Percentiles rank a stretch among this genome's conserved stretches.
Conservation (phyloP, 2,113 vertebrate genomes). For the Pipa parva region DNA sequence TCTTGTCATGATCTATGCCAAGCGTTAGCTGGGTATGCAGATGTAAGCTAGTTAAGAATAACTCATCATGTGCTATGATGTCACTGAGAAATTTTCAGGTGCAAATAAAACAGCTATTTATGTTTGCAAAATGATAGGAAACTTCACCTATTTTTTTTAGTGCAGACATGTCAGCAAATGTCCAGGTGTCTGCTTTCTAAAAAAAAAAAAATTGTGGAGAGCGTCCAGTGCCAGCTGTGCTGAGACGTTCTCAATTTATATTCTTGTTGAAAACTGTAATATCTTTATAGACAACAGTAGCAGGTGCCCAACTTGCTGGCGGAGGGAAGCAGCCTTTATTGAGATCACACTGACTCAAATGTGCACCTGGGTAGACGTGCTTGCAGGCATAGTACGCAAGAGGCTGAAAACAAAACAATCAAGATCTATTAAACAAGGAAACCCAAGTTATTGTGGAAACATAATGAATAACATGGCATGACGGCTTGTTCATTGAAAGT, state of each 20-base stretch:
- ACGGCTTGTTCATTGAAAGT: no score
- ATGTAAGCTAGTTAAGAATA: conserved; percentile 18
- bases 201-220: conserved; percentile 24
- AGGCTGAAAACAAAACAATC: neutral
- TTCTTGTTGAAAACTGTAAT: conserved; percentile 39
- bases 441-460: neutral
- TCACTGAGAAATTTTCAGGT: conserved; percentile 27
- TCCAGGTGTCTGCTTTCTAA: conserved; percentile 33
- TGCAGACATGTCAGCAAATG: conserved; percentile 35
- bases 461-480: no score
- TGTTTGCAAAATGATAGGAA: conserved; percentile 24
- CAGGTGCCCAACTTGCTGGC: conserved; percentile 24
- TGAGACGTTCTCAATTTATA: conserved; percentile 34
- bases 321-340: conserved; percentile 2
- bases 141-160: conserved; percentile 1
- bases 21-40: neutral
- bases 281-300: conserved; percentile 34
- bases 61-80: conserved; percentile 24
- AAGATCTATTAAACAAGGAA: neutral
- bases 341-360: conserved; percentile 18
- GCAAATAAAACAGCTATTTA: conserved; percentile 28
- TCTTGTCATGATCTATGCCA: conserved; percentile 8
- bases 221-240: conserved; percentile 30
- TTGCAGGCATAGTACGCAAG: neutral
- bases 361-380: conserved; percentile 15